These are phyloP conservation scores for Gadopsis bispinosus DNA, from an alignment of 2,797 vertebrate genomes.

Conservation along the genomic window DNA sequence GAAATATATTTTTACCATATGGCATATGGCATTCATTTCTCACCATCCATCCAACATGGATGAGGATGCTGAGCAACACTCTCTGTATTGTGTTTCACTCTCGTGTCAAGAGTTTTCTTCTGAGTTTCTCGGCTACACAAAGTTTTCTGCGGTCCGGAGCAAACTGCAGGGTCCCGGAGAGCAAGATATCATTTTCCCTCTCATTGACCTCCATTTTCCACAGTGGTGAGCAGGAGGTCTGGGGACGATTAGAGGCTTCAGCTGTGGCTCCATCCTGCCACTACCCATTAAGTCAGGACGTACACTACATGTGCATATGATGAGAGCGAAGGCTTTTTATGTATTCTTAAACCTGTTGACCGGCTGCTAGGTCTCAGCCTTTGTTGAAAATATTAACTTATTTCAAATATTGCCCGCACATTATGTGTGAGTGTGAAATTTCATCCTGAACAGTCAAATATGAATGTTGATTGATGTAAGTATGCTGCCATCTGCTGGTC, in stretches of 20 bases:
- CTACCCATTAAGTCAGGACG: constrained; percentile 52
- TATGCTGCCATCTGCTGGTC: constrained; percentile 65
- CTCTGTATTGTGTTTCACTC: constrained; percentile 16
- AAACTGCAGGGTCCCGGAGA: constrained; percentile 57
- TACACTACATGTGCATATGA: constrained; percentile 6
- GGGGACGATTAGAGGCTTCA: constrained; percentile 73
- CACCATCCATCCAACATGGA: background rate
- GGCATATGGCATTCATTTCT: background rate
- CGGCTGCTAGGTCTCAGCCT: background rate
- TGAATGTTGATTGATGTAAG: background rate
- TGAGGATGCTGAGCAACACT: background rate
- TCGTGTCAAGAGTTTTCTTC: constrained; percentile 22
- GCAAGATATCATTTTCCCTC: constrained; percentile 65
- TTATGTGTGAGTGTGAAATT: background rate
- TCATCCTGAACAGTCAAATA: background rate
- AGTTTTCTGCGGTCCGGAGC: constrained; percentile 44
- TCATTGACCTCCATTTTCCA: constrained; percentile 74
- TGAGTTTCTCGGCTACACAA: constrained; percentile 3
- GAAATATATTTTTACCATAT: background rate
- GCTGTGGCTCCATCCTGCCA: constrained; percentile 67
- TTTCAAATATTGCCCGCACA: background rate
- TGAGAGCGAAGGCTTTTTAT: constrained; percentile 17
- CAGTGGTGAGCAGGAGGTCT: constrained; percentile 68
- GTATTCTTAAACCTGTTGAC: background rate
- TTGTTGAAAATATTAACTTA: background rate